A percentile compares a stretch with the other conserved stretches of the same genome.
phyloP scores from a whole-genome alignment of 2,888 invertebrate genomes.

The Drosophila atripex region DNA sequence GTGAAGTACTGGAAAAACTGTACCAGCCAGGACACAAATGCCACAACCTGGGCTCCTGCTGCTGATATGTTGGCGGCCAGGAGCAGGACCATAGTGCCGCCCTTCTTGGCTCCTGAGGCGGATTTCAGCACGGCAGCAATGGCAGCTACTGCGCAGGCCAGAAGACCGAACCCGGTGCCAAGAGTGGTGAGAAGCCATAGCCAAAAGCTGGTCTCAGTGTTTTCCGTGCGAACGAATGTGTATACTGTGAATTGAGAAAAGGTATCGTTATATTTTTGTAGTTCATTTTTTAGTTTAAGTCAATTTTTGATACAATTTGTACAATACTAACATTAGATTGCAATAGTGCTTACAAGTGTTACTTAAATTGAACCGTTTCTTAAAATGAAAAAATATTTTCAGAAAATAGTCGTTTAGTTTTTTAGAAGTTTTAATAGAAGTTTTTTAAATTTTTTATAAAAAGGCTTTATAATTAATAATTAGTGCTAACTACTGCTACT shows the following conservation, averaged over 20 bases:
- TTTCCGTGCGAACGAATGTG: slow-evolving; percentile 80
- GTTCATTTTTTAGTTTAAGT: too few species aligned
- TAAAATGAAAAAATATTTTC: too few species aligned
- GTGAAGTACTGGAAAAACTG: slow-evolving; percentile 93
- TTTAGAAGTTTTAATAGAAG: too few species aligned
- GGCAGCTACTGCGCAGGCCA: slow-evolving; percentile 83
- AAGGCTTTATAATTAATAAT: too few species aligned
- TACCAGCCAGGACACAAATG: slow-evolving; percentile 92
- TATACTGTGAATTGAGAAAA: slow-evolving; percentile 67
- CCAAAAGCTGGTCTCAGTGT: slow-evolving; percentile 81
- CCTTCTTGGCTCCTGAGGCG: slow-evolving; percentile 82
- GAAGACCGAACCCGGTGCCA: slow-evolving; percentile 82
- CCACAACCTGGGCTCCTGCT: slow-evolving; percentile 90
- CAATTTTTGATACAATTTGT: too few species aligned
- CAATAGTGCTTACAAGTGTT: too few species aligned
- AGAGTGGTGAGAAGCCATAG: slow-evolving; percentile 83
- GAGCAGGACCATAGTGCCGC: slow-evolving; percentile 81
- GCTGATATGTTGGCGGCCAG: slow-evolving; percentile 82
- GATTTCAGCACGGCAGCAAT: slow-evolving; percentile 83
- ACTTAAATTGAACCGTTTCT: too few species aligned
- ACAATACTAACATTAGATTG: too few species aligned
- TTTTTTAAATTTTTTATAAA: too few species aligned
- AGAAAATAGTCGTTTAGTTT: too few species aligned
- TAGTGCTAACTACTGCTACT: too few species aligned
- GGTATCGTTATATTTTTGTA: background rate